Evolutionary conservation across 2,888 invertebrate genomes (phyloP), one percentile per base, ranked within the genome.

Genomic region (Brachycybe producta): DNA sequence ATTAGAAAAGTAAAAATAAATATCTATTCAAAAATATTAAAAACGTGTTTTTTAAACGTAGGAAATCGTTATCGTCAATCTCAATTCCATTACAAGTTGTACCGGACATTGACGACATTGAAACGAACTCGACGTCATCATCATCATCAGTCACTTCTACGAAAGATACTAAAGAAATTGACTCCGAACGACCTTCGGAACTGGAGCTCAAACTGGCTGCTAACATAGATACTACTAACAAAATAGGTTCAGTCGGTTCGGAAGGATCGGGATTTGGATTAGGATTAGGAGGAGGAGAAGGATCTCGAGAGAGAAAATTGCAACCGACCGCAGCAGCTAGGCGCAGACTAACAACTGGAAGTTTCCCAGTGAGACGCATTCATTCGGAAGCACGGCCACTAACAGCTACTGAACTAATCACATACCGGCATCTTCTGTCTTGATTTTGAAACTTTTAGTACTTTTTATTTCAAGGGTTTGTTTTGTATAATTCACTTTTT

Each of bases 311-410:
- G 50, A 28, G 53, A 41, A 24, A 34, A 13, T n/a, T n/a, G n/a
- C n/a, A n/a, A n/a, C n/a, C 42, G n/a, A 30, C 24, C 5, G 35
- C 49, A 3, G 30, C 39, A 35, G 21, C 40, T 19, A 28, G 30
- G 26, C 39, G 36, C 15, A 28, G 27, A 13, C 21, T 36, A 2
- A 28, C 34, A 11, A 23, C 8, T 17, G 55, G 54, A 34, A 26
- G 44, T 30, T 53, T 61, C 51, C 54, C 59, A 45, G 52, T 59
- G 15, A 39, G 55, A 23, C 53, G 59, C 38, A 51, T 61, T 46
- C 47, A 54, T 34, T 57, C 57, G 44, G 58, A 57, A 48, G 57
- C 57, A 21, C 51, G 55, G 13, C 57, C 54, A 19, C 45, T 57
- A 34, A 59, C 55, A 8, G 46, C 50, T 11, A 36, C 53, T 5